A percentile compares a stretch with the other conserved stretches of the same genome.
Evolutionary conservation across 2,113 vertebrate genomes (phyloP).

Genomic region (Chaenogobius annularis): DNA sequence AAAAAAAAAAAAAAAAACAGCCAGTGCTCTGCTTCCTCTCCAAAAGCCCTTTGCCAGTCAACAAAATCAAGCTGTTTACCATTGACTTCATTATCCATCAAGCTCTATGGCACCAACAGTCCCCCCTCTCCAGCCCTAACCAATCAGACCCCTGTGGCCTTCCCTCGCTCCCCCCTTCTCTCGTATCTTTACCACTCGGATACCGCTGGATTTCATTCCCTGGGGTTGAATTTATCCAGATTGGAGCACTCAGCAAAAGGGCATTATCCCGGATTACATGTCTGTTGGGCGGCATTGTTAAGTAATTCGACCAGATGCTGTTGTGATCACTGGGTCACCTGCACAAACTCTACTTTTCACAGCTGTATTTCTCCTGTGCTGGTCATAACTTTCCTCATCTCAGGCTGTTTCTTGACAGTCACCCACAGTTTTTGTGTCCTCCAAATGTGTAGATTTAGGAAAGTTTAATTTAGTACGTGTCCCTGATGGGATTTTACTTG

Average conservation of each 20-base stretch:
- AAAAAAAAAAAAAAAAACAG: slow-evolving; percentile 53
- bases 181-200: slow-evolving; percentile 34
- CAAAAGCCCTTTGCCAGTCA: slow-evolving; percentile 42
- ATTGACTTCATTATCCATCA: slow-evolving; percentile 67
- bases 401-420: neutral
- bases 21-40: slow-evolving; percentile 52
- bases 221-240: slow-evolving; percentile 79
- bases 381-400: slow-evolving; percentile 14
- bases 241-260: slow-evolving; percentile 80
- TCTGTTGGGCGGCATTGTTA: slow-evolving; percentile 76
- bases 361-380: slow-evolving; percentile 34
- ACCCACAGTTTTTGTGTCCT: neutral
- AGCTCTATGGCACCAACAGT: slow-evolving; percentile 49
- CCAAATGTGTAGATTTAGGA: neutral
- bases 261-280: slow-evolving; percentile 83
- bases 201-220: slow-evolving; percentile 69
- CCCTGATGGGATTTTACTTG: slow-evolving; percentile 61
- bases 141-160: slow-evolving; percentile 57
- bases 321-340: slow-evolving; percentile 74
- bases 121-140: slow-evolving; percentile 52
- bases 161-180: slow-evolving; percentile 40
- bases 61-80: slow-evolving; percentile 74
- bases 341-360: slow-evolving; percentile 41
- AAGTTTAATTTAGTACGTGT: slow-evolving; percentile 26
- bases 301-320: slow-evolving; percentile 83